These are phyloP conservation scores for Magallana gigas DNA, from an alignment of 1,140 invertebrate genomes.

Conservation along the genomic window DNA sequence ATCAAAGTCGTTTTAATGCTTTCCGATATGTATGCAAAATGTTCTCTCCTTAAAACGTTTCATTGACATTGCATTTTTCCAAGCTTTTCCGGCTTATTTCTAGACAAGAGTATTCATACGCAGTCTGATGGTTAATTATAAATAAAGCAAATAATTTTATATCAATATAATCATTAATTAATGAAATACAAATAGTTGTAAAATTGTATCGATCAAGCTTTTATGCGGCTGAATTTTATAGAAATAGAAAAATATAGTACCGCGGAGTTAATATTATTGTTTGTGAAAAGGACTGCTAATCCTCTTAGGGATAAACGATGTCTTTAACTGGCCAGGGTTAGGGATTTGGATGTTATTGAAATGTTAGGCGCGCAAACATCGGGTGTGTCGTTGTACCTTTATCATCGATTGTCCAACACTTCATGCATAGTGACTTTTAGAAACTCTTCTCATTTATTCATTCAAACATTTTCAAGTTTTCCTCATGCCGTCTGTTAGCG, in stretches of 20 bases:
- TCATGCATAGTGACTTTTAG: constrained; percentile 36
- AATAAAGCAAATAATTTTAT: background rate
- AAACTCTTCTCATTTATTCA: constrained; percentile 5
- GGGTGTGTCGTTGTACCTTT: constrained; percentile 45
- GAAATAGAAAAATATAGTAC: constrained; percentile 49
- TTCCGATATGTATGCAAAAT: background rate
- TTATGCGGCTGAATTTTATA: background rate
- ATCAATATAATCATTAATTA: background rate
- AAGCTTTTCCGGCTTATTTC: constrained; percentile 62
- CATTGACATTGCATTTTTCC: background rate
- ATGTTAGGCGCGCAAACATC: constrained; percentile 56
- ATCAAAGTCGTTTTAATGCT: constrained; percentile 4
- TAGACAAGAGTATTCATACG: constrained; percentile 54
- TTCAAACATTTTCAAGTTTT: constrained; percentile 25
- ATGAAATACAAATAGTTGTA: background rate
- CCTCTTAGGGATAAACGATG: constrained; percentile 71
- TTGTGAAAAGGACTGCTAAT: constrained; percentile 68
- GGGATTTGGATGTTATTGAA: constrained; percentile 58
- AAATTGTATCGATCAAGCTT: background rate
- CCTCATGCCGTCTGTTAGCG: constrained; percentile 25
- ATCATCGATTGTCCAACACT: background rate
- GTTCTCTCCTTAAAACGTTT: background rate
- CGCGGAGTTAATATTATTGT: constrained; percentile 65
- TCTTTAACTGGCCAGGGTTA: constrained; percentile 70
- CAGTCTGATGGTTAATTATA: constrained; percentile 10